phyloP scores from a whole-genome alignment of 2,888 invertebrate genomes.

The Rhagonycha fulva region DNA sequence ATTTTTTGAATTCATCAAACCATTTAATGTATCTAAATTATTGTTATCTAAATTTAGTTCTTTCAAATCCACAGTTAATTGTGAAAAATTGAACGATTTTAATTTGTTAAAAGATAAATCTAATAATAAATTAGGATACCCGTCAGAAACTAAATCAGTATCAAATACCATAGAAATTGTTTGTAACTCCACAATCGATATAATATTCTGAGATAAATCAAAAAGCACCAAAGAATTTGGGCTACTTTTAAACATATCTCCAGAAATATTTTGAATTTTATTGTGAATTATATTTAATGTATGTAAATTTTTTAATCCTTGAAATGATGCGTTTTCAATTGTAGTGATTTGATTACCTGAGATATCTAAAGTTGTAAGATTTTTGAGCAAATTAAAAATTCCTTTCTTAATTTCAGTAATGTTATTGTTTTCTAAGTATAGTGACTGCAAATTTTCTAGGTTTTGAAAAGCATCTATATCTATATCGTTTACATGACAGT shows the following conservation, averaged over 20 bases:
- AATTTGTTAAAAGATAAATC: slow-evolving; percentile 9
- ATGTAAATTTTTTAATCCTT: slow-evolving; percentile 35
- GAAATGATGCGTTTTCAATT: slow-evolving; percentile 34
- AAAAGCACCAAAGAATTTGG: neutral
- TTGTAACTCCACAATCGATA: neutral
- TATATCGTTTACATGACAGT: slow-evolving; percentile 38
- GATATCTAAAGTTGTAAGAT: slow-evolving; percentile 41
- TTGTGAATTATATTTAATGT: slow-evolving; percentile 44
- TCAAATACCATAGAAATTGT: neutral
- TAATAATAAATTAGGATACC: neutral
- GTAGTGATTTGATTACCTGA: slow-evolving; percentile 39
- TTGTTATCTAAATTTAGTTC: slow-evolving; percentile 6
- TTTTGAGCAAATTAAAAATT: slow-evolving; percentile 32
- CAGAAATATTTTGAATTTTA: slow-evolving; percentile 36
- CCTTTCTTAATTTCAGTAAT: slow-evolving; percentile 36
- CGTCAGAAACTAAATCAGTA: neutral
- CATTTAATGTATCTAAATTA: neutral
- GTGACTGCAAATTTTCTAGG: slow-evolving; percentile 35
- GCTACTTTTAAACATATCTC: slow-evolving; percentile 37
- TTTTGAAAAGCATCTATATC: slow-evolving; percentile 43
- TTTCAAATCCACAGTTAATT: neutral
- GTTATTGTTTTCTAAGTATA: slow-evolving; percentile 44
- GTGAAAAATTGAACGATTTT: neutral
- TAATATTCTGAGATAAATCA: slow-evolving; percentile 7
- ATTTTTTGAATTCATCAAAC: neutral